Base-by-base conservation (phyloP, 2,113 vertebrate species). In the Agelaius tricolor region DNA sequence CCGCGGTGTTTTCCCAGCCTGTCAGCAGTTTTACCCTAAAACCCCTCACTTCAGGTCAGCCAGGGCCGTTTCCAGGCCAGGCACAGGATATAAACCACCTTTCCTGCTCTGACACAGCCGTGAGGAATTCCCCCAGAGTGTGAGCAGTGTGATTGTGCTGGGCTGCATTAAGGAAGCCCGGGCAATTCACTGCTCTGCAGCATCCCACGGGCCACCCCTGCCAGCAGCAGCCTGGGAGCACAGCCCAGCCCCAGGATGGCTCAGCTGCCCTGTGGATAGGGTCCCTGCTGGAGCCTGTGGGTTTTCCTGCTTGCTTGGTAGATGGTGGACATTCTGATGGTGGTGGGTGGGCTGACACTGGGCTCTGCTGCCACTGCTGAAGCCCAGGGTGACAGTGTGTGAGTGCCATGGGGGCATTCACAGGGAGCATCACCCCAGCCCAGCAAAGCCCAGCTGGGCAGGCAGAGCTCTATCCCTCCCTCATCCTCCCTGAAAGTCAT, bases 41-140 rank as follows among this genome's bases (percentile, higher is more conserved):
- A 3, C 43, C 54, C 77, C 58, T 66, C 83, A 26, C 58, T 6
- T 43, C 83, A 23, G 89, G 82, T 83, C 91, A 82, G 61, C 27
- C 17, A 10, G 86, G 66, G 69, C 75, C 26, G 8, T 52, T 89
- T 96, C 77, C 83, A 63, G 75, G 76, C 74, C 84, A 78, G 52
- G 58, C 73, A 90, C 95, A 96, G 97, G 97, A 97, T 83, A 96
- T 89, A 90, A 95, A 24, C 89, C 97, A 96, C 97, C 94, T 98
- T 98, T 98, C 96, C 97, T 98, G 96, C 96, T 91, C 43, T 86
- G 91, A 96, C 57, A 43, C 78, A 79, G 88, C 55, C 79, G 5
- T 51, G 62, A 92, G 95, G 95, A 97, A 96, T 97, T 96, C 95
- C 95, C 94, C 89, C 52, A 20, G 37, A 33, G 33, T 13, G 47